A percentile compares a stretch with the other conserved stretches of the same genome.
These are phyloP conservation scores for Hydroisotoma schaefferi DNA, from an alignment of 2,888 invertebrate species.

Conservation along the genomic window DNA sequence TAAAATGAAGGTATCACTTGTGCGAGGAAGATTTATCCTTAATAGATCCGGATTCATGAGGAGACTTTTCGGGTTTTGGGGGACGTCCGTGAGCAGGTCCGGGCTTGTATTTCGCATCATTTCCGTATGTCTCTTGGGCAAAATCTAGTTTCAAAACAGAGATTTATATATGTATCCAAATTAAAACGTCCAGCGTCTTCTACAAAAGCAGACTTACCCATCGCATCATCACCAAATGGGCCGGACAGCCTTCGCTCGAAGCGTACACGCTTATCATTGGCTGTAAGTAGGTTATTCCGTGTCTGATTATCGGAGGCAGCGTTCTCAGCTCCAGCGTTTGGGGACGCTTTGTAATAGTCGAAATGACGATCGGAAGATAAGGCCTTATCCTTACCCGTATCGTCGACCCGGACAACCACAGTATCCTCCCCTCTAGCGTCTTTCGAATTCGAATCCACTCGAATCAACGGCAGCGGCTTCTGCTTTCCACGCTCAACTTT, in stretches of 20 bases:
- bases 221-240: conserved; percentile 9
- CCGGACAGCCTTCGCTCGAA: conserved; percentile 8
- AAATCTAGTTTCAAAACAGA: too few relatives aligned
- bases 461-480: background rate
- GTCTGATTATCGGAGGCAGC: background rate
- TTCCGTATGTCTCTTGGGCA: too few relatives aligned
- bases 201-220: too few relatives aligned
- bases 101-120: too few relatives aligned
- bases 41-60: too few relatives aligned
- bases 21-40: too few relatives aligned
- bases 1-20: too few relatives aligned
- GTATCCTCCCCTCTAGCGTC: background rate
- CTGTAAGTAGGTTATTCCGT: background rate
- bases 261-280: conserved; percentile 5
- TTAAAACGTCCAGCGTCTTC: too few relatives aligned
- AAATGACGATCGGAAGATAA: conserved; percentile 4
- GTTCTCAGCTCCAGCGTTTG: background rate
- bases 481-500: background rate
- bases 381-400: background rate
- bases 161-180: too few relatives aligned
- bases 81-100: too few relatives aligned
- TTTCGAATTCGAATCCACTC: background rate
- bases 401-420: background rate
- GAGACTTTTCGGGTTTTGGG: too few relatives aligned
- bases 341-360: conserved; percentile 1